phyloP scores from a whole-genome alignment of 1,140 invertebrate species.

The Drosophila seguyi region DNA sequence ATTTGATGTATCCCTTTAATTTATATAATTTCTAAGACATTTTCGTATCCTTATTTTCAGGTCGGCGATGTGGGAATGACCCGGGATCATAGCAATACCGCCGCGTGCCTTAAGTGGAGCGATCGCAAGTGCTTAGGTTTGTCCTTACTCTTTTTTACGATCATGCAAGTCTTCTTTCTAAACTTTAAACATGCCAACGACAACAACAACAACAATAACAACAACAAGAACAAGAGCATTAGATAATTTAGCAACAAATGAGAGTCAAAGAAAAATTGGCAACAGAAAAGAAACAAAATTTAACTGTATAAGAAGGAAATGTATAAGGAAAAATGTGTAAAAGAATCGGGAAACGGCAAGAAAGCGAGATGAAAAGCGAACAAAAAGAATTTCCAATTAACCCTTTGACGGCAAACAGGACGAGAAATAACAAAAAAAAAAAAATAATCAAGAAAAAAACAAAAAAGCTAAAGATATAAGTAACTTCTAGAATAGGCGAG shows the following conservation, averaged over 20 bases:
- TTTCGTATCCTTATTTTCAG: slow-evolving; percentile 43
- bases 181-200: slow-evolving; percentile 72
- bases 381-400: slow-evolving; percentile 68
- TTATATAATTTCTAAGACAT: neutral
- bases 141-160: slow-evolving; percentile 76
- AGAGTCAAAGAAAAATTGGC: slow-evolving; percentile 15
- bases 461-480: slow-evolving; percentile 19
- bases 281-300: slow-evolving; percentile 41
- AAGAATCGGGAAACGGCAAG: slow-evolving; percentile 38
- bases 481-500: slow-evolving; percentile 30
- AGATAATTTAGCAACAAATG: slow-evolving; percentile 74
- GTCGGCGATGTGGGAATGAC: slow-evolving; percentile 72
- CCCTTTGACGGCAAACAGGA: slow-evolving; percentile 51
- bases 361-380: slow-evolving; percentile 29
- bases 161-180: slow-evolving; percentile 72
- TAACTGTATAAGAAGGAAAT: slow-evolving; percentile 44
- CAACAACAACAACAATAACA: slow-evolving; percentile 65
- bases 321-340: slow-evolving; percentile 37
- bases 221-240: slow-evolving; percentile 54
- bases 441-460: slow-evolving; percentile 20
- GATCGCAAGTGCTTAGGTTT: slow-evolving; percentile 84
- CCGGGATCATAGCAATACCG: slow-evolving; percentile 68
- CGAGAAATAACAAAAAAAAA: slow-evolving; percentile 19
- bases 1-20: neutral
- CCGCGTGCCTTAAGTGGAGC: slow-evolving; percentile 76